phyloP scores from a whole-genome alignment of 2,113 vertebrate species.

The Thunnus maccoyii region DNA sequence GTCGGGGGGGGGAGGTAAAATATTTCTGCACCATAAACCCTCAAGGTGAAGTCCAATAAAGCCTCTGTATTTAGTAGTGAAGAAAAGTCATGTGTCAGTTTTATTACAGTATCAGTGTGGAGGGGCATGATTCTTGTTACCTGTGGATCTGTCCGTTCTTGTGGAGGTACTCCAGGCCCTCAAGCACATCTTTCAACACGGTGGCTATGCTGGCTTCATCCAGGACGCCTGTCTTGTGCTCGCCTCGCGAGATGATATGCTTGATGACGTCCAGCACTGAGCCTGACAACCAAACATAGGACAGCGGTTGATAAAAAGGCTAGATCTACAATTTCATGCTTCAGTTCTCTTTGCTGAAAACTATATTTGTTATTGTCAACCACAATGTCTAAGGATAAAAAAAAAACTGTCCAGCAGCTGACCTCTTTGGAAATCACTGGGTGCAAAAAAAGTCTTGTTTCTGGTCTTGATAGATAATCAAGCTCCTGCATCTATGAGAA shows the following conservation, averaged over 20 bases:
- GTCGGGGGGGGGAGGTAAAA: not conserved
- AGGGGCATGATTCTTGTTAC: constrained; percentile 71
- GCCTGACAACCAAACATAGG: constrained; percentile 80
- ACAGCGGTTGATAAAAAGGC: not conserved
- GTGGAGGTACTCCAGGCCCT: constrained; percentile 95
- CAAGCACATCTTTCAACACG: constrained; percentile 93
- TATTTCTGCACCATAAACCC: constrained; percentile 18
- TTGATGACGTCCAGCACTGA: constrained; percentile 98
- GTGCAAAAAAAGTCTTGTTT: constrained; percentile 7
- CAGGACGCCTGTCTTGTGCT: constrained; percentile 95
- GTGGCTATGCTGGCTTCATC: constrained; percentile 96
- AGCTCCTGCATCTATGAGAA: constrained; percentile 25
- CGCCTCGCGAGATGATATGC: constrained; percentile 95
- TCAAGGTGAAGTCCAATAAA: constrained; percentile 34
- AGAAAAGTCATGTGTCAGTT: constrained; percentile 6
- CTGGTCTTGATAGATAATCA: constrained; percentile 23
- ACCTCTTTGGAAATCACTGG: not conserved
- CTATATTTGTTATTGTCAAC: constrained; percentile 6
- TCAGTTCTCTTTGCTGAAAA: constrained; percentile 20
- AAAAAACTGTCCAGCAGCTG: not conserved
- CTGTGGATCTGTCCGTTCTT: constrained; percentile 98
- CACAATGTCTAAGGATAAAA: not conserved
- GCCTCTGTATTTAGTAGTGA: not conserved
- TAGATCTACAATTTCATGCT: not conserved
- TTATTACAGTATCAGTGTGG: not conserved